Conservation (phyloP, 1,140 invertebrate genomes). For the Sesamia nonagrioides region DNA sequence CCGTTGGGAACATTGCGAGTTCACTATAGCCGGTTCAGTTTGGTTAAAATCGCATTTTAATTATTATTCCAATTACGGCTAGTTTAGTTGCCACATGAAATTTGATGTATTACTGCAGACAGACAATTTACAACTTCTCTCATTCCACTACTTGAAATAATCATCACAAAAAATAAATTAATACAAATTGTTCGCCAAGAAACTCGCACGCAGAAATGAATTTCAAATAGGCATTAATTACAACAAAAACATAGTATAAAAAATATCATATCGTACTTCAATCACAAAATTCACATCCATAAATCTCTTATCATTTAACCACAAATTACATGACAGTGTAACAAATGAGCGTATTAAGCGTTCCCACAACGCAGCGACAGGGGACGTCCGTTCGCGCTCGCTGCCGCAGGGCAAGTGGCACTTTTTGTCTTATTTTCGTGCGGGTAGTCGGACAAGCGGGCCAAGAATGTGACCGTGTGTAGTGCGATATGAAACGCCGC, state of each 20-base stretch:
- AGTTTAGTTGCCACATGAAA: background rate
- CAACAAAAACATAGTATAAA: background rate
- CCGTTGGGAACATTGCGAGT: conserved; percentile 16
- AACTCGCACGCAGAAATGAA: too few species aligned
- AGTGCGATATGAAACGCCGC: conserved; percentile 67
- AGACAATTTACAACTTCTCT: too few species aligned
- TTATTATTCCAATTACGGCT: background rate
- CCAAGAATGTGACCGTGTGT: conserved; percentile 66
- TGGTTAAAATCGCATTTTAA: background rate
- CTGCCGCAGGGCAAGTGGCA: conserved; percentile 61
- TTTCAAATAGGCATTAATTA: conserved; percentile 15
- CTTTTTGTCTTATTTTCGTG: conserved; percentile 63
- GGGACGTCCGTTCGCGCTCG: conserved; percentile 63
- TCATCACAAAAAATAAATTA: too few species aligned
- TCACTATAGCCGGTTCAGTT: background rate
- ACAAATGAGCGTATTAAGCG: conserved; percentile 57
- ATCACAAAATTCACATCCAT: conserved; percentile 30
- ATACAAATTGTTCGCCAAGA: background rate
- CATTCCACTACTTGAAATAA: too few species aligned
- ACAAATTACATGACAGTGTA: conserved; percentile 54
- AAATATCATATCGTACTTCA: background rate
- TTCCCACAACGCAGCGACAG: conserved; percentile 64
- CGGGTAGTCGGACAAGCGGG: conserved; percentile 61
- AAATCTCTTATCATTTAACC: conserved; percentile 43
- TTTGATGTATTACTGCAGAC: too few species aligned